Conservation (phyloP, 2,888 invertebrate genomes). For the Pandemis corylana region DNA sequence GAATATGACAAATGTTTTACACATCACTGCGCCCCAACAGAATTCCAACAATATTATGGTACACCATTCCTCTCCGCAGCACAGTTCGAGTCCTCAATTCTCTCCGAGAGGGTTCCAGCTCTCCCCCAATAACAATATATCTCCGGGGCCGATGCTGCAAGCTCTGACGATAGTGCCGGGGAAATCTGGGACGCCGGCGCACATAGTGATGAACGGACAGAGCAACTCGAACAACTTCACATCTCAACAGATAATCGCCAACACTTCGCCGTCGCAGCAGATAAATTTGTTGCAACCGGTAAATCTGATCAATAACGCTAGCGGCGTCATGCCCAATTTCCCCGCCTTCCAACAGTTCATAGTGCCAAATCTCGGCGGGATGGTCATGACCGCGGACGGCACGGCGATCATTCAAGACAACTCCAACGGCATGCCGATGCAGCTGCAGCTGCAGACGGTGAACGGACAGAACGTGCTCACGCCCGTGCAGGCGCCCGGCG, state of each 20-base stretch:
- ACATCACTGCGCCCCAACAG: conserved; percentile 88
- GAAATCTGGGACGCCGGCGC: conserved; percentile 89
- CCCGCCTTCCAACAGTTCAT: conserved; percentile 93
- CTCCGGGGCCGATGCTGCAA: conserved; percentile 89
- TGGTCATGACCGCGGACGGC: conserved; percentile 93
- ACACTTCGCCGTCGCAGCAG: conserved; percentile 84
- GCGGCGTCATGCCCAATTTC: conserved; percentile 89
- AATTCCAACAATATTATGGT: conserved; percentile 87
- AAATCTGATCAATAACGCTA: conserved; percentile 89
- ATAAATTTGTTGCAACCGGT: conserved; percentile 92
- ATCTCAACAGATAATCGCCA: conserved; percentile 88
- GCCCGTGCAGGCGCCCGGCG: conserved; percentile 87
- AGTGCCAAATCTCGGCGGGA: conserved; percentile 91
- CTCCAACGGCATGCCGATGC: conserved; percentile 88
- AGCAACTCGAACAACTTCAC: conserved; percentile 85
- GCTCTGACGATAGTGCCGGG: conserved; percentile 91
- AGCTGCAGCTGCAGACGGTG: conserved; percentile 91
- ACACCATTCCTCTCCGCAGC: conserved; percentile 78
- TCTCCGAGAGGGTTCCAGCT: conserved; percentile 91
- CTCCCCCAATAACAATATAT: conserved; percentile 87
- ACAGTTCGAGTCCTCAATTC: conserved; percentile 82
- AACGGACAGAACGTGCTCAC: conserved; percentile 91
- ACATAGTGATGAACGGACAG: conserved; percentile 92
- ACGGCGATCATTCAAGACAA: conserved; percentile 91
- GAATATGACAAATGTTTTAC: conserved; percentile 89